phyloP scores from a whole-genome alignment of 1,140 invertebrate genomes.

The Antheraea mylitta region DNA sequence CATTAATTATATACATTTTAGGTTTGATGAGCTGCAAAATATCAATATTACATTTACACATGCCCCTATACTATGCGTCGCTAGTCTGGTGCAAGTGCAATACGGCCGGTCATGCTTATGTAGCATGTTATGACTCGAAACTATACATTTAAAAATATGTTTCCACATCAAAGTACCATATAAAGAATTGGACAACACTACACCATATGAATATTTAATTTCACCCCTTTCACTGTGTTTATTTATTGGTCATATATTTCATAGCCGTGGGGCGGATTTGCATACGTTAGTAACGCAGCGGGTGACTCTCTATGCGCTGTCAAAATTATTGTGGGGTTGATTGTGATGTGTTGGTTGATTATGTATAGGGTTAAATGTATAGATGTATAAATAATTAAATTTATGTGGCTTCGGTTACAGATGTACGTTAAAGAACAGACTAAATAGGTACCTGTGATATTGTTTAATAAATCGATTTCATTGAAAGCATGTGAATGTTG shows the following conservation, averaged over 20 bases:
- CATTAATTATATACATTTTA: too few relatives aligned
- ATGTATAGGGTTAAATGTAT: constrained; percentile 1
- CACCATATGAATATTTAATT: constrained; percentile 70
- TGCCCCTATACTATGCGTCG: too few relatives aligned
- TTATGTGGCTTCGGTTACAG: background rate
- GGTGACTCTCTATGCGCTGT: constrained; percentile 25
- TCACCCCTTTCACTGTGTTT: constrained; percentile 70
- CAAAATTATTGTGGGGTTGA: constrained; percentile 33
- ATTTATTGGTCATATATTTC: constrained; percentile 76
- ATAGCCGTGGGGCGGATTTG: constrained; percentile 55
- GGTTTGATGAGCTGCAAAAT: too few relatives aligned
- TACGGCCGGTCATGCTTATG: too few relatives aligned
- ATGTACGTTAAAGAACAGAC: background rate
- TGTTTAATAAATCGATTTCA: too few relatives aligned
- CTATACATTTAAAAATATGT: too few relatives aligned
- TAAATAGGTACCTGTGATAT: background rate
- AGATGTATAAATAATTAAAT: background rate
- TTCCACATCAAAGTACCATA: background rate
- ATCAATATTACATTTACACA: too few relatives aligned
- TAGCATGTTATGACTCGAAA: too few relatives aligned
- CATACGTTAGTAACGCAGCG: constrained; percentile 42
- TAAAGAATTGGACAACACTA: constrained; percentile 33
- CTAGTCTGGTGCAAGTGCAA: too few relatives aligned
- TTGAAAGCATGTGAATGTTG: too few relatives aligned
- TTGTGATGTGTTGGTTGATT: constrained; percentile 5